A percentile compares a stretch with the other conserved stretches of the same genome.
These are phyloP conservation scores for Babylonia areolata DNA, from an alignment of 1,140 invertebrate species.

Conservation along the genomic window DNA sequence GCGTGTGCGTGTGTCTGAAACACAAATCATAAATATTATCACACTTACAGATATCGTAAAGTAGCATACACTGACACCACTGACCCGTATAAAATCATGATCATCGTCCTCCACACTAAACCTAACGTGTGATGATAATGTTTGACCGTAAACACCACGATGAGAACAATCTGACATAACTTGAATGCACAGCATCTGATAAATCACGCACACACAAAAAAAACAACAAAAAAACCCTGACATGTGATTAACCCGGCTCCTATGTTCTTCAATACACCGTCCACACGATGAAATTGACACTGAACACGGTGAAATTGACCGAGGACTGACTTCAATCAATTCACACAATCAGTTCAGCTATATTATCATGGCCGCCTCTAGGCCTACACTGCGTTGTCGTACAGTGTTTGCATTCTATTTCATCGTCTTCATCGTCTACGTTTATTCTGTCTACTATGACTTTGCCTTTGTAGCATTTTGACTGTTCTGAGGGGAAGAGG, in stretches of 20 bases:
- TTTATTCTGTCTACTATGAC: background rate
- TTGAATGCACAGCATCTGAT: too few relatives aligned
- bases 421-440: background rate
- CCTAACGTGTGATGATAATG: too few relatives aligned
- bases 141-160: too few relatives aligned
- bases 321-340: background rate
- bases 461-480: background rate
- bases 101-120: too few relatives aligned
- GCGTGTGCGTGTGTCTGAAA: too few relatives aligned
- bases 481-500: background rate
- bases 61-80: too few relatives aligned
- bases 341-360: background rate
- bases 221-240: too few relatives aligned
- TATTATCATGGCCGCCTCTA: background rate
- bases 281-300: background rate
- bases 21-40: too few relatives aligned
- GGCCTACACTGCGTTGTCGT: background rate
- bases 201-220: too few relatives aligned
- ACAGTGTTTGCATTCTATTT: background rate
- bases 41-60: too few relatives aligned
- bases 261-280: background rate
- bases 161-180: too few relatives aligned
- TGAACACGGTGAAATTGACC: background rate
- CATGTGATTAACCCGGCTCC: background rate
- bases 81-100: too few relatives aligned